phyloP scores from a whole-genome alignment of 2,888 invertebrate genomes.

The Muschampia plurimacula region DNA sequence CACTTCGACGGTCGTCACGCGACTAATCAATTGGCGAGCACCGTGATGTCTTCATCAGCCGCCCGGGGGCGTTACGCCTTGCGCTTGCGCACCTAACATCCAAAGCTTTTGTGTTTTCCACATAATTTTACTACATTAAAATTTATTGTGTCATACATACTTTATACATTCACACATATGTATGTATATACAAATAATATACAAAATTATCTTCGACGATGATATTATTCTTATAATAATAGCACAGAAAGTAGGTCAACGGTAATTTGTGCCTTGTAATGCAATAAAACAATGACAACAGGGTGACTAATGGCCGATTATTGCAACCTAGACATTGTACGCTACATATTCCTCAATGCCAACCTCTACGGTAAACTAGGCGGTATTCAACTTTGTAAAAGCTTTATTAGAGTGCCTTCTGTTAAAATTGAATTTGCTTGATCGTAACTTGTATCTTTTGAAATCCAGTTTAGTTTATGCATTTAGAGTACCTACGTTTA shows the following conservation, averaged over 20 bases:
- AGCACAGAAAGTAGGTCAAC: constrained; percentile 26
- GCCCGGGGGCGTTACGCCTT: constrained; percentile 81
- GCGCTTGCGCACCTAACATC: constrained; percentile 56
- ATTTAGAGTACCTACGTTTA: background rate
- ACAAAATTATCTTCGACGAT: constrained; percentile 19
- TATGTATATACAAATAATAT: background rate
- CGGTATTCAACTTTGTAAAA: constrained; percentile 38
- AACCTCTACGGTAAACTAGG: constrained; percentile 33
- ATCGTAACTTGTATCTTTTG: constrained; percentile 9
- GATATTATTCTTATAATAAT: constrained; percentile 24
- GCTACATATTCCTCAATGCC: constrained; percentile 39
- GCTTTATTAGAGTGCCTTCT: constrained; percentile 39
- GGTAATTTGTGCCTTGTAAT: constrained; percentile 32
- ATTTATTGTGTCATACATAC: constrained; percentile 20
- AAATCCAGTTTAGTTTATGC: constrained; percentile 4
- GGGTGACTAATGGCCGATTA: constrained; percentile 38
- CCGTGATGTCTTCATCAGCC: constrained; percentile 84
- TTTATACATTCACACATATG: background rate
- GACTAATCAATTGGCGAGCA: constrained; percentile 83
- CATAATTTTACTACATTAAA: constrained; percentile 47
- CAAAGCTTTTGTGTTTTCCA: constrained; percentile 43
- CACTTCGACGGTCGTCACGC: constrained; percentile 73
- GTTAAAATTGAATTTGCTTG: constrained; percentile 3
- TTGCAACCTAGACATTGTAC: constrained; percentile 41
- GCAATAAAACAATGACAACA: constrained; percentile 39